phyloP scores from a whole-genome alignment of 2,797 vertebrate genomes.

The Sebastes nivosus region DNA sequence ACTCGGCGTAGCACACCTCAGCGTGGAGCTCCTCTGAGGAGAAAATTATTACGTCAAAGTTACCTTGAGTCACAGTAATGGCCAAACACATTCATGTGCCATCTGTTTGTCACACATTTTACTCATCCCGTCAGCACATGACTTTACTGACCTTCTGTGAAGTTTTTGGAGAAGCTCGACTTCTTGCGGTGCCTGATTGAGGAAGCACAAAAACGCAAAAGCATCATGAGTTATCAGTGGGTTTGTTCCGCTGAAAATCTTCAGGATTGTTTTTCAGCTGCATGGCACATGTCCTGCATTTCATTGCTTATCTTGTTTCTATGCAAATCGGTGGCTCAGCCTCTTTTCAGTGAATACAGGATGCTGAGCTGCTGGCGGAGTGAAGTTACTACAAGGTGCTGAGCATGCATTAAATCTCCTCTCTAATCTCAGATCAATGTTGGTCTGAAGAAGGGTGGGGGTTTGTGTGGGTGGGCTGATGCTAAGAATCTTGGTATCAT shows the following conservation, averaged over 20 bases:
- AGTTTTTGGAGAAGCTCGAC: constrained; percentile 90
- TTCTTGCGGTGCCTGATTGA: constrained; percentile 90
- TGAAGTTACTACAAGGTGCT: constrained; percentile 32
- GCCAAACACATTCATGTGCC: background rate
- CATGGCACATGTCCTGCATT: background rate
- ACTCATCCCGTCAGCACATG: background rate
- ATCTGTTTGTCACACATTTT: background rate
- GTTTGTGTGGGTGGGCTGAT: background rate
- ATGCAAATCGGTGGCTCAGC: constrained; percentile 41
- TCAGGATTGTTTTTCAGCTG: background rate
- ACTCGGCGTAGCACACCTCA: constrained; percentile 97
- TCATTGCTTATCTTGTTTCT: constrained; percentile 27
- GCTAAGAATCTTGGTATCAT: background rate
- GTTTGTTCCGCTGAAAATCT: background rate
- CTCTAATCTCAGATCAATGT: constrained; percentile 1
- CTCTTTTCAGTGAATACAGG: constrained; percentile 3
- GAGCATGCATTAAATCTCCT: background rate
- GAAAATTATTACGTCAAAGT: constrained; percentile 51
- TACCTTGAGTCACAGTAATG: constrained; percentile 9
- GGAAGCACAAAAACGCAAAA: constrained; percentile 9
- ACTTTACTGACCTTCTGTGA: constrained; percentile 90
- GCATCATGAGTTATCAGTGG: background rate
- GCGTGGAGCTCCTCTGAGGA: constrained; percentile 94
- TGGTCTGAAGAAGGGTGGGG: background rate
- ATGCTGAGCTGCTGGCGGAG: too few species aligned